These are phyloP conservation scores for Calliopum simillimum DNA, from an alignment of 2,888 invertebrate species.

Conservation along the genomic window DNA sequence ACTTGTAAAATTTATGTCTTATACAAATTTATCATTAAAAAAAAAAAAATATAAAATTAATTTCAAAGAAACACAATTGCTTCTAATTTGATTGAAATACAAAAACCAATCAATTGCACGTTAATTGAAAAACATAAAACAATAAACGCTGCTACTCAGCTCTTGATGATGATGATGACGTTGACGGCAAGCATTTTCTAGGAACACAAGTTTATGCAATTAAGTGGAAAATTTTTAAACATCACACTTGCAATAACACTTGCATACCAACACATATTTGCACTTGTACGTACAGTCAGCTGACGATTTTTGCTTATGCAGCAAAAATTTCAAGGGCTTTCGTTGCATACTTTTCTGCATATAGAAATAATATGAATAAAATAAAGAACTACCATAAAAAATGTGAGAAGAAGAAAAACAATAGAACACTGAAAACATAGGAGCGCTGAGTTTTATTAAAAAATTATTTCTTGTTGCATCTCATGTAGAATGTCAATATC, in stretches of 20 bases:
- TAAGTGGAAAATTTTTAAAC: neutral
- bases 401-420: neutral
- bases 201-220: neutral
- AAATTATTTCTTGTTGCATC: slow-evolving; percentile 2
- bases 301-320: neutral
- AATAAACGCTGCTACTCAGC: too few relatives aligned
- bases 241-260: neutral
- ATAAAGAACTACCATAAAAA: neutral
- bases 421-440: neutral
- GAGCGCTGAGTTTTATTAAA: slow-evolving; percentile 6
- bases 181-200: too few relatives aligned
- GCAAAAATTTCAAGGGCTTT: slow-evolving; percentile 25
- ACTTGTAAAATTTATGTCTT: too few relatives aligned
- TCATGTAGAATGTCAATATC: neutral
- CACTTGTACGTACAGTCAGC: neutral
- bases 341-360: neutral
- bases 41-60: too few relatives aligned
- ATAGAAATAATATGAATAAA: neutral
- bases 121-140: too few relatives aligned
- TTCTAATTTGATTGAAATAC: too few relatives aligned
- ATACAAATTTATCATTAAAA: too few relatives aligned
- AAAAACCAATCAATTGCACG: too few relatives aligned
- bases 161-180: too few relatives aligned
- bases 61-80: too few relatives aligned
- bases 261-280: neutral